Evolutionary conservation across 2,888 invertebrate genomes (phyloP).

Genomic region (Eupelmus urozonus): DNA sequence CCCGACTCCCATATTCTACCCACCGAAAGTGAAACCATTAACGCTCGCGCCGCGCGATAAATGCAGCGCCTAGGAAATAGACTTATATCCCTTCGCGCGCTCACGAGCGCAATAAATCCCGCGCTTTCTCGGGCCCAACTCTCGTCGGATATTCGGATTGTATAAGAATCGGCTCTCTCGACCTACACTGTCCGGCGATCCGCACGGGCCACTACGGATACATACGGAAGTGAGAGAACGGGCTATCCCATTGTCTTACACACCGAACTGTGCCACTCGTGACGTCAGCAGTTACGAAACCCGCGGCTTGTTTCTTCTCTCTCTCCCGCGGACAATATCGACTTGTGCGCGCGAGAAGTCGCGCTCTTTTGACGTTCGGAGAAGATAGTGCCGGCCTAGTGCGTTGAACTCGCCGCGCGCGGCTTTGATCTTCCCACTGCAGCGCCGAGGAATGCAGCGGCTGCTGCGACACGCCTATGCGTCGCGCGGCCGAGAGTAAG

Average conservation of each 20-base stretch:
- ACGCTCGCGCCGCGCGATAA: constrained; percentile 22
- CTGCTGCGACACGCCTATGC: constrained; percentile 26
- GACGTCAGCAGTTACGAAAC: not conserved
- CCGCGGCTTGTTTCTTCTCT: no score
- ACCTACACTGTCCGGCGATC: not conserved
- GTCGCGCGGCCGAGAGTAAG: constrained; percentile 1
- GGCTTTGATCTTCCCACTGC: constrained; percentile 50
- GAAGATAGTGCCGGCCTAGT: not conserved
- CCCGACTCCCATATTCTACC: not conserved
- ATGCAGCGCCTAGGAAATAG: constrained; percentile 28
- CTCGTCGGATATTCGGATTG: constrained; percentile 34
- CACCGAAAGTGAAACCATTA: constrained; percentile 40
- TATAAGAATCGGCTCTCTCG: constrained; percentile 19
- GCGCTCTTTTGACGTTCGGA: not conserved
- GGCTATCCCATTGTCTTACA: constrained; percentile 35
- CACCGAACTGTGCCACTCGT: constrained; percentile 11
- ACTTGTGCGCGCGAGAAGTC: constrained; percentile 6
- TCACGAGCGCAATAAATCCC: constrained; percentile 44
- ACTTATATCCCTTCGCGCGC: constrained; percentile 14
- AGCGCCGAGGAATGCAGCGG: constrained; percentile 24
- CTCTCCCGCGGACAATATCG: no score
- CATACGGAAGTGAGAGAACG: constrained; percentile 8
- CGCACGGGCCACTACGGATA: not conserved
- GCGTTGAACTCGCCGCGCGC: constrained; percentile 42
- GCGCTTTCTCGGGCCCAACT: constrained; percentile 11